phyloP scores from a whole-genome alignment of 2,113 vertebrate species.

The Cavia aperea region DNA sequence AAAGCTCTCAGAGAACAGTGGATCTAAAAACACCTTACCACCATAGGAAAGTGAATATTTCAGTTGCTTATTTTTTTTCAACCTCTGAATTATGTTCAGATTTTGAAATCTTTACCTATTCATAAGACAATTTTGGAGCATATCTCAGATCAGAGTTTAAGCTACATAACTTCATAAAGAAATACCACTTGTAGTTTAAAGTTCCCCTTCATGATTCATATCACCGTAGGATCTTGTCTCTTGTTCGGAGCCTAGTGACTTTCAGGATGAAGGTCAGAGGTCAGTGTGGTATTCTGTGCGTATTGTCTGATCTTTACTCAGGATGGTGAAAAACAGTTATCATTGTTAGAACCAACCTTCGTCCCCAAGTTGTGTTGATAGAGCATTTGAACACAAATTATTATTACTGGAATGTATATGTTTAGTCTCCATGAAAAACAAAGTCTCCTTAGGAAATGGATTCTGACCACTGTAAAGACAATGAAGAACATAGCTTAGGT shows the following conservation, averaged over 20 bases:
- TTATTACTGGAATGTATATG: constrained; percentile 41
- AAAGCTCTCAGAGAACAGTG: constrained; percentile 38
- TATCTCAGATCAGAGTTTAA: neutral
- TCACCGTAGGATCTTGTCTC: constrained; percentile 66
- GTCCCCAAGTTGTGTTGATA: constrained; percentile 31
- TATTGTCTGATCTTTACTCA: constrained; percentile 62
- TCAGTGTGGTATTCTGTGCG: constrained; percentile 17
- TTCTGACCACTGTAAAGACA: constrained; percentile 5
- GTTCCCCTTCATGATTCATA: constrained; percentile 61
- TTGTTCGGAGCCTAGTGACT: constrained; percentile 72
- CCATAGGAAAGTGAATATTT: constrained; percentile 29
- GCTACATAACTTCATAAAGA: neutral
- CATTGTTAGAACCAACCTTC: constrained; percentile 33
- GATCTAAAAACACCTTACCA: constrained; percentile 39
- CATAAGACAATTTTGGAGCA: neutral
- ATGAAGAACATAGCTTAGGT: constrained; percentile 33
- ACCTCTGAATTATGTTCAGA: constrained; percentile 8
- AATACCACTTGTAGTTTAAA: constrained; percentile 22
- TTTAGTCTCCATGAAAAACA: constrained; percentile 51
- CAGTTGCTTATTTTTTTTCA: constrained; percentile 6
- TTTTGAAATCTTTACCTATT: constrained; percentile 38
- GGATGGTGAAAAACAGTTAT: constrained; percentile 62
- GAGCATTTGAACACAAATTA: constrained; percentile 59
- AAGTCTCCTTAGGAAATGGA: constrained; percentile 35
- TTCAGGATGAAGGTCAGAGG: constrained; percentile 71